Conservation (phyloP, 2,888 invertebrate species). For the Atherix ibis region DNA sequence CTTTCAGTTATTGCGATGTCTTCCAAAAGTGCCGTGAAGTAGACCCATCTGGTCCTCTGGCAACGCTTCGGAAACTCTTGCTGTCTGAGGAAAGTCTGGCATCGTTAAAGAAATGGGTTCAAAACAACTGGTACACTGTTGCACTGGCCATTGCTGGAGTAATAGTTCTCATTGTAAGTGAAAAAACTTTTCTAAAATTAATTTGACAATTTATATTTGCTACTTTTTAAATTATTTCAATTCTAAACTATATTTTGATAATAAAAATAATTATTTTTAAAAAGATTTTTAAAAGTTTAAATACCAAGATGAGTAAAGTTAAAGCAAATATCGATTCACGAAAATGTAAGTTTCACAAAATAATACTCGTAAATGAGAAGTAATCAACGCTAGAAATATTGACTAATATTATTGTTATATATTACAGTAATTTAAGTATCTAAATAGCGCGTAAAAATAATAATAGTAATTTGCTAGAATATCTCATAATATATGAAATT, state of each 20-base stretch:
- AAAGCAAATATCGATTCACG: not conserved
- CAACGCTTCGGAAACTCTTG: constrained; percentile 70
- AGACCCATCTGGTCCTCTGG: constrained; percentile 83
- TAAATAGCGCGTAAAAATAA: too few species aligned
- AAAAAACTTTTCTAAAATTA: not conserved
- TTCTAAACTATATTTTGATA: not conserved
- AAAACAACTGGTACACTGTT: constrained; percentile 83
- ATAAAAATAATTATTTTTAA: too few species aligned
- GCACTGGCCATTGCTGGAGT: constrained; percentile 57
- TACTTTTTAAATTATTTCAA: not conserved
- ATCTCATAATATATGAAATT: too few species aligned
- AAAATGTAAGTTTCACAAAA: too few species aligned
- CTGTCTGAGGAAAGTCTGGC: constrained; percentile 82
- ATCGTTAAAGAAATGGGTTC: constrained; percentile 73
- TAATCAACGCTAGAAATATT: too few species aligned
- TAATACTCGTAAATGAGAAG: too few species aligned
- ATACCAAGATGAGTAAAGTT: constrained; percentile 2
- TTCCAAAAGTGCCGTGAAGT: constrained; percentile 74
- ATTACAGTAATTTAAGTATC: too few species aligned
- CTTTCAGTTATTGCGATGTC: constrained; percentile 44
- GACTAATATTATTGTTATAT: too few species aligned
- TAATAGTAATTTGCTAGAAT: too few species aligned
- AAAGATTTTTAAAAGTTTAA: constrained; percentile 8
- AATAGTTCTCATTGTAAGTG: constrained; percentile 65
- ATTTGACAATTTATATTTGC: not conserved